Evolutionary conservation across 2,113 vertebrate species (phyloP).

Genomic region (Megalops atlanticus): DNA sequence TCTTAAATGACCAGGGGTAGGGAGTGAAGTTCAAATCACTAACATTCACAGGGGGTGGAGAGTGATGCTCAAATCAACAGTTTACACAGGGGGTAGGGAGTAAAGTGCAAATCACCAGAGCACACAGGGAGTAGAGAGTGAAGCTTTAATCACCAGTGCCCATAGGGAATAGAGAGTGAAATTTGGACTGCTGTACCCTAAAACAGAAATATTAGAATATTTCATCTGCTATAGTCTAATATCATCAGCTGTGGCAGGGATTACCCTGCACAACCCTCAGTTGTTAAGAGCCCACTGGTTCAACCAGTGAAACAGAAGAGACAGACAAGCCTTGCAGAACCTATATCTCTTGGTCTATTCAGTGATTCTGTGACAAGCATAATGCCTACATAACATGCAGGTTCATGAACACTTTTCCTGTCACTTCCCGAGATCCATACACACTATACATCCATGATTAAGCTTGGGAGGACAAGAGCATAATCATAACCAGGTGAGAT

Average conservation of each 20-base stretch:
- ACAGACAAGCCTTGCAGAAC: conserved; percentile 16
- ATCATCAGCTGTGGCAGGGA: conserved; percentile 62
- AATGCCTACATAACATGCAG: background rate
- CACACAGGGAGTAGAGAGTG: no score
- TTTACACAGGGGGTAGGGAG: no score
- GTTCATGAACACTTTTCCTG: background rate
- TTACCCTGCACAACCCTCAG: conserved; percentile 15
- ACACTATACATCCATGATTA: no score
- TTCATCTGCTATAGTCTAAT: conserved; percentile 61
- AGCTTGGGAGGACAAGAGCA: no score
- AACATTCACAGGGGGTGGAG: no score
- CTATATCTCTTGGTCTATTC: conserved; percentile 16
- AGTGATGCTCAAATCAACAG: no score
- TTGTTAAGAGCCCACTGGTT: conserved; percentile 35
- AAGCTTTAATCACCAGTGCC: conserved; percentile 4
- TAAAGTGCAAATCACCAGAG: no score
- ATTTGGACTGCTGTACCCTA: conserved; percentile 66
- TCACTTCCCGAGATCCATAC: no score
- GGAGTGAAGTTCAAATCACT: no score
- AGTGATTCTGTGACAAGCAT: background rate
- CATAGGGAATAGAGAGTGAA: conserved; percentile 48
- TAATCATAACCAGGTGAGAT: no score
- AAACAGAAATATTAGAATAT: conserved; percentile 68
- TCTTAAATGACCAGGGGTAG: no score
- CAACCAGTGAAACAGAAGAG: conserved; percentile 12